phyloP scores from a whole-genome alignment of 2,113 vertebrate species.

The Xiphophorus hellerii region DNA sequence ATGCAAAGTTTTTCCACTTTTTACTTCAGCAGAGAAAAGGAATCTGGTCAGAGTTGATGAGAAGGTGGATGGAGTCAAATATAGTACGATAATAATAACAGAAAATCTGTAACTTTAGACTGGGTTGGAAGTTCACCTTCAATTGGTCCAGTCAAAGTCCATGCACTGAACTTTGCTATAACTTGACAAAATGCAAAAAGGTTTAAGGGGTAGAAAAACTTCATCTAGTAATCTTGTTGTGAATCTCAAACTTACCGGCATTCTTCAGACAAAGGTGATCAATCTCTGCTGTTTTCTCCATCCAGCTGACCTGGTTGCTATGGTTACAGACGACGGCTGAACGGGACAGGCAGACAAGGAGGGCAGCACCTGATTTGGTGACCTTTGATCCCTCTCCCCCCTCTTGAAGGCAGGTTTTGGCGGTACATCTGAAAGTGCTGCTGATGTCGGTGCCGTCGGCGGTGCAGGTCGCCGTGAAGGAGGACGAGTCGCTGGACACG shows the following conservation, averaged over 20 bases:
- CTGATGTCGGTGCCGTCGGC: constrained; percentile 13
- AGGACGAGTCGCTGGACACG: constrained; percentile 1
- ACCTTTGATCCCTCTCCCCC: constrained; percentile 1
- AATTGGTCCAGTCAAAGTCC: too few species aligned
- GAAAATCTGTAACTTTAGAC: too few species aligned
- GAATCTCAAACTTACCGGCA: not conserved
- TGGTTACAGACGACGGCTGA: constrained; percentile 38
- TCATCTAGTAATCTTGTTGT: constrained; percentile 5
- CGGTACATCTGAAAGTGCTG: constrained; percentile 17
- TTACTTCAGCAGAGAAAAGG: too few species aligned
- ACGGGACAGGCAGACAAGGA: not conserved
- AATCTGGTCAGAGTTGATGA: too few species aligned
- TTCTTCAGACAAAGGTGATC: constrained; percentile 35
- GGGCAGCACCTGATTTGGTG: not conserved
- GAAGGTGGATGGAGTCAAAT: too few species aligned
- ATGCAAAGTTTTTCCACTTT: too few species aligned
- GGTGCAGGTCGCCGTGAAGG: constrained; percentile 36
- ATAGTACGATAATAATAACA: too few species aligned
- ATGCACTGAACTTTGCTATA: not conserved
- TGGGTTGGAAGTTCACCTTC: too few species aligned
- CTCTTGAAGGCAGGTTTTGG: not conserved
- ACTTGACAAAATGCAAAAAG: too few species aligned
- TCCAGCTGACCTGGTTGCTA: constrained; percentile 45
- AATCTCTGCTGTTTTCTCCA: constrained; percentile 1
- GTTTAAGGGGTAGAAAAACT: too few species aligned